A percentile compares a stretch with the other conserved stretches of the same genome.
Conservation (phyloP, 2,113 vertebrate species). For the Phalacrocorax brasilianus region DNA sequence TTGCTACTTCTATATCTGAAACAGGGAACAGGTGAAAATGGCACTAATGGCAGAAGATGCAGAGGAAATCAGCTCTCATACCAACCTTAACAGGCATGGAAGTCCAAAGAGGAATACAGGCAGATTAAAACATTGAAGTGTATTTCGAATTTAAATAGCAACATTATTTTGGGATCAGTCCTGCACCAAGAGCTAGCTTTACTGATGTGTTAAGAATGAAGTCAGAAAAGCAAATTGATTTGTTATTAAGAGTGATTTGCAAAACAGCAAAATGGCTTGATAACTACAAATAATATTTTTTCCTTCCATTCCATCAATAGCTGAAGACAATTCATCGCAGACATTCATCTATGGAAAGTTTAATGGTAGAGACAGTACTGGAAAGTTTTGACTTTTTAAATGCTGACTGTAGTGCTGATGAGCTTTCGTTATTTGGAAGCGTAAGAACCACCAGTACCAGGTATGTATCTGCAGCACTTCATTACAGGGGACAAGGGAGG, state of each 20-base stretch:
- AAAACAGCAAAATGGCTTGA: not conserved
- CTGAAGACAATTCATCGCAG: slow-evolving; percentile 57
- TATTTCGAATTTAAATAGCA: not conserved
- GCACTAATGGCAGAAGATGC: not conserved
- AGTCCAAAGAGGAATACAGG: not conserved
- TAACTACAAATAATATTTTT: not conserved
- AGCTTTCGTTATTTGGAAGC: slow-evolving; percentile 81
- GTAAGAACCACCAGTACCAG: slow-evolving; percentile 77
- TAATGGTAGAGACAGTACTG: slow-evolving; percentile 88
- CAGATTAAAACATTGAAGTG: not conserved
- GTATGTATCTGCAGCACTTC: slow-evolving; percentile 52
- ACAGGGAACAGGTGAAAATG: not conserved
- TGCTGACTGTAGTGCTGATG: slow-evolving; percentile 79
- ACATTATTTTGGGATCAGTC: not conserved
- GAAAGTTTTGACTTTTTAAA: slow-evolving; percentile 93
- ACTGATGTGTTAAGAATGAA: not conserved
- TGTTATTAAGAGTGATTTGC: not conserved
- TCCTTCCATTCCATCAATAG: slow-evolving; percentile 48
- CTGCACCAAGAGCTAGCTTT: not conserved
- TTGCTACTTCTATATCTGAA: not conserved
- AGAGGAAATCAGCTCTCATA: not conserved
- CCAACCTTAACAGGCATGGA: not conserved
- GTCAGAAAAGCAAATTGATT: not conserved
- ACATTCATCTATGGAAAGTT: slow-evolving; percentile 81
- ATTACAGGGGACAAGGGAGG: not conserved